Conservation (phyloP, 2,888 invertebrate species). For the Acleris sparsana region DNA sequence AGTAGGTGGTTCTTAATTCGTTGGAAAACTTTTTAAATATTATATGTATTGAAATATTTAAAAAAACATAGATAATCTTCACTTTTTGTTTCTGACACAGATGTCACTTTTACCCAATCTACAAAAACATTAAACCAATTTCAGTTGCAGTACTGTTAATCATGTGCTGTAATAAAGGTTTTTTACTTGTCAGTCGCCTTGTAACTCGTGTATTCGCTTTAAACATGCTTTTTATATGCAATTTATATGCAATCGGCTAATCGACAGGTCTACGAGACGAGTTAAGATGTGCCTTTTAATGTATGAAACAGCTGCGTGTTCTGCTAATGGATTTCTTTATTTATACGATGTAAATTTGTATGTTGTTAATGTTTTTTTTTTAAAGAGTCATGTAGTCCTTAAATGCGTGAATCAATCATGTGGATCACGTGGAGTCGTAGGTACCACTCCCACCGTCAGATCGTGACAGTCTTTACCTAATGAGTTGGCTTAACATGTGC, state of each 20-base stretch:
- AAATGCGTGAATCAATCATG: too few relatives aligned
- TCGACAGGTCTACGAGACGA: constrained; percentile 29
- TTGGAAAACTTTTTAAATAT: too few relatives aligned
- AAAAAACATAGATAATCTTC: too few relatives aligned
- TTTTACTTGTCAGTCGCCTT: constrained; percentile 33
- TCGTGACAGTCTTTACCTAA: too few relatives aligned
- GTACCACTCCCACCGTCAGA: too few relatives aligned
- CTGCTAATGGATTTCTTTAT: constrained; percentile 25
- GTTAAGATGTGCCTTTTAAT: constrained; percentile 25
- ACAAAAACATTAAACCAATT: not conserved
- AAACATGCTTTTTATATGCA: constrained; percentile 43
- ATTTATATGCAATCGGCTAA: constrained; percentile 40
- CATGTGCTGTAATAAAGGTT: constrained; percentile 27
- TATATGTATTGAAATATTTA: too few relatives aligned
- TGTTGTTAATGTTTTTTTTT: not conserved
- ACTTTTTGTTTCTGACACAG: too few relatives aligned
- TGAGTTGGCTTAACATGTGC: too few relatives aligned
- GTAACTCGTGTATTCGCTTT: constrained; percentile 39
- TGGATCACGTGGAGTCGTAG: too few relatives aligned
- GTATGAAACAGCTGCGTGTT: constrained; percentile 10
- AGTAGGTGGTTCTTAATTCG: too few relatives aligned
- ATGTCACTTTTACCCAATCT: not conserved
- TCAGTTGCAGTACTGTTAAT: constrained; percentile 13
- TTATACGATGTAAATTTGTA: constrained; percentile 8
- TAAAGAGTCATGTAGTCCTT: too few relatives aligned